Evolutionary conservation across 2,797 vertebrate species (phyloP).

Genomic region (Cuniculus paca): DNA sequence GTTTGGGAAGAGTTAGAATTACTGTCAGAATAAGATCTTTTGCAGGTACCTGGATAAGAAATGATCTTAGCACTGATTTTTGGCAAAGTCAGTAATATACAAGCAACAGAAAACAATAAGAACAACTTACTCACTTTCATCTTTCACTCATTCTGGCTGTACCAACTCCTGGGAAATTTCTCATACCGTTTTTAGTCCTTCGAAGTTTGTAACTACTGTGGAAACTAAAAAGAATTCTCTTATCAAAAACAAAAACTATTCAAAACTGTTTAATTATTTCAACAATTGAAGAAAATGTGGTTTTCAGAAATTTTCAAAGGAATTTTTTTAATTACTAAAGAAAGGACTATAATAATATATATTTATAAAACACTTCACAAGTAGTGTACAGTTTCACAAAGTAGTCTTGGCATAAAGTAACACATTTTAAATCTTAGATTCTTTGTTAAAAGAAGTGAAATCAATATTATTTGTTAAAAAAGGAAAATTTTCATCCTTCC

Average conservation of each 20-base stretch:
- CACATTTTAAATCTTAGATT: background rate
- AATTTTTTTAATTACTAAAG: background rate
- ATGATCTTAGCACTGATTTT: slow-evolving; percentile 29
- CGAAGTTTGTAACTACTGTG: slow-evolving; percentile 55
- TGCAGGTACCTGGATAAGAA: slow-evolving; percentile 32
- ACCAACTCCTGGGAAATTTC: slow-evolving; percentile 40
- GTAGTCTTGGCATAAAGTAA: background rate
- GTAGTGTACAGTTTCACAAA: slow-evolving; percentile 22
- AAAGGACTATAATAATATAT: background rate
- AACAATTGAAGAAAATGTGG: background rate
- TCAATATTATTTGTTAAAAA: background rate
- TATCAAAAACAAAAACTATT: slow-evolving; percentile 56
- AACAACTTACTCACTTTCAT: slow-evolving; percentile 31
- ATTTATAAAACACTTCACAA: background rate
- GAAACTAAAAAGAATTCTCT: slow-evolving; percentile 25
- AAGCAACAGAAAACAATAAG: slow-evolving; percentile 45
- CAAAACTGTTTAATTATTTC: background rate
- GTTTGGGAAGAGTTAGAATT: background rate
- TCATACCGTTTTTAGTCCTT: background rate
- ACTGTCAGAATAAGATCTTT: background rate
- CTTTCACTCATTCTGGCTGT: slow-evolving; percentile 41
- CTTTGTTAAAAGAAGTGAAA: background rate
- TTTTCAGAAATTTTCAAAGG: background rate
- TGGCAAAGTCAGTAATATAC: background rate
- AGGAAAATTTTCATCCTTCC: background rate